Conservation (phyloP, 2,888 invertebrate genomes). For the Leptopilina syphax region DNA sequence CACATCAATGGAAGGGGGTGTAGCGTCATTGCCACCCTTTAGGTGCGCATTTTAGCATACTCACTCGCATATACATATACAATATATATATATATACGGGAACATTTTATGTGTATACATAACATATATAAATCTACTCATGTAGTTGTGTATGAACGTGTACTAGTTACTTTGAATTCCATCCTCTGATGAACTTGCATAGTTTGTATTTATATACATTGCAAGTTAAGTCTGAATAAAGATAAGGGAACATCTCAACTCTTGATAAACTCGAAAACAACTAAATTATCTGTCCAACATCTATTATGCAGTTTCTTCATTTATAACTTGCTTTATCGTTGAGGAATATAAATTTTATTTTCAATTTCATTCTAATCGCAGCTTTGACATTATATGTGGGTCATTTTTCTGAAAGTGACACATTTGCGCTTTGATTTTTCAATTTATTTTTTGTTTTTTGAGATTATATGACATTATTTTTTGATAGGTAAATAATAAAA, state of each 20-base stretch:
- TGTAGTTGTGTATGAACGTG: not conserved
- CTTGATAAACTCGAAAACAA: not conserved
- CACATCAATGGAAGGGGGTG: constrained; percentile 46
- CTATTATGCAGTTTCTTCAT: not conserved
- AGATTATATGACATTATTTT: too few relatives aligned
- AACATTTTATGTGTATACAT: too few relatives aligned
- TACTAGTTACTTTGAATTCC: constrained; percentile 9
- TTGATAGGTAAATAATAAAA: too few relatives aligned
- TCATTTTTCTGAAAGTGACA: too few relatives aligned
- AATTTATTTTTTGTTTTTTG: too few relatives aligned
- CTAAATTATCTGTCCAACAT: constrained; percentile 1
- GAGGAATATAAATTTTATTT: too few relatives aligned
- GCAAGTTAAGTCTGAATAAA: not conserved
- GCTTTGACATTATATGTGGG: too few relatives aligned
- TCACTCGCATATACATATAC: constrained; percentile 12
- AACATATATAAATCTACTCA: too few relatives aligned
- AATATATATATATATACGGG: too few relatives aligned
- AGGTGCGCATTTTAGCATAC: constrained; percentile 32
- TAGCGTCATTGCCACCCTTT: constrained; percentile 29
- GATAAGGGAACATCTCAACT: constrained; percentile 16
- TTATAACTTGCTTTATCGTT: not conserved
- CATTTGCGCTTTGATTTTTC: too few relatives aligned
- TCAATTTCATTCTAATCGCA: too few relatives aligned
- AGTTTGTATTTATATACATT: not conserved
- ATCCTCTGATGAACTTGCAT: constrained; percentile 1